Conservation (phyloP, 2,888 invertebrate species). For the Bimastos eiseni region DNA sequence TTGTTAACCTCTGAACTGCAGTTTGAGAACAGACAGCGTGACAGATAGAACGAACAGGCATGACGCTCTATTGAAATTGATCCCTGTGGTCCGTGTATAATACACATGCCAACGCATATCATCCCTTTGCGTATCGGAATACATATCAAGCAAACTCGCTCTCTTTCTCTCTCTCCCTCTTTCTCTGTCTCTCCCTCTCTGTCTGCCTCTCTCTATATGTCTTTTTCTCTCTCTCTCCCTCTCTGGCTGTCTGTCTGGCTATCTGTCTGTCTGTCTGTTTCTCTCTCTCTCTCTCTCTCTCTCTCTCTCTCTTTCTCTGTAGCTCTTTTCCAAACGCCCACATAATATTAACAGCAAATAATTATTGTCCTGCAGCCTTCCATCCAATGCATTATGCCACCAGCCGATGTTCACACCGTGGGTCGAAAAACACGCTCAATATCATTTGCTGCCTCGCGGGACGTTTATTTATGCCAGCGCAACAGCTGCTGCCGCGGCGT, state of each 20-base stretch:
- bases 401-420: background rate
- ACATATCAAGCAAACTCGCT: too few relatives aligned
- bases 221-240: background rate
- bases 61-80: too few relatives aligned
- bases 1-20: too few relatives aligned
- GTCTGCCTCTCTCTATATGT: background rate
- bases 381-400: background rate
- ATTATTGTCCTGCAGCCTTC: background rate
- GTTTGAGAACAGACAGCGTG: too few relatives aligned
- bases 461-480: background rate
- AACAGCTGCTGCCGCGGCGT: background rate
- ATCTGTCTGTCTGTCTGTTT: background rate
- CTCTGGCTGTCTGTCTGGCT: background rate
- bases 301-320: conserved; percentile 8
- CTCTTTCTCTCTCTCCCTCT: background rate
- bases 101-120: too few relatives aligned
- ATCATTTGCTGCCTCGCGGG: background rate
- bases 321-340: background rate
- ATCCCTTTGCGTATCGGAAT: too few relatives aligned
- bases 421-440: background rate
- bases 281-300: background rate
- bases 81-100: too few relatives aligned
- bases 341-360: background rate
- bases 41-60: too few relatives aligned
- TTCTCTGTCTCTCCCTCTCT: background rate